phyloP scores from a whole-genome alignment of 2,113 vertebrate species.

The Pangasianodon hypophthalmus region DNA sequence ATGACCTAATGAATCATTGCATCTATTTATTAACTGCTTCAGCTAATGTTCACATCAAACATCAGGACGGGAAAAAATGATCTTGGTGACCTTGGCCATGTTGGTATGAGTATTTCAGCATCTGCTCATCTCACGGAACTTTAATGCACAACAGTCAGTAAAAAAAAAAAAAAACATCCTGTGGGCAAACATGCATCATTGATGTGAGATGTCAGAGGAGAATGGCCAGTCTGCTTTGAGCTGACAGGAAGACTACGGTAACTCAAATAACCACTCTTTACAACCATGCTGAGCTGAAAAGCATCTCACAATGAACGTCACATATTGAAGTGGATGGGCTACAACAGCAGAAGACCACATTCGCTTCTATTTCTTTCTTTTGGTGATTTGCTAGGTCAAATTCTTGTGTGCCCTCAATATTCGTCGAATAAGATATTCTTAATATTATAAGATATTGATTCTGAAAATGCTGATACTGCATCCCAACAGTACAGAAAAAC shows the following conservation, averaged over 20 bases:
- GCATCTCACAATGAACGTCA: not conserved
- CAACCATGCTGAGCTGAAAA: not conserved
- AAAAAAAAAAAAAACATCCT: not conserved
- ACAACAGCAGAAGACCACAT: not conserved
- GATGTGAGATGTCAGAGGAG: not conserved
- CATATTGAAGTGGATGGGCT: not conserved
- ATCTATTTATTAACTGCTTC: not conserved
- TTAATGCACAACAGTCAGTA: not conserved
- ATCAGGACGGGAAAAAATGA: not conserved
- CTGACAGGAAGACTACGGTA: not conserved
- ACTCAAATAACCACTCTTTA: not conserved
- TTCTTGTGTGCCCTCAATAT: not conserved
- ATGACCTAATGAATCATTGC: not conserved
- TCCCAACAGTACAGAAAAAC: not conserved
- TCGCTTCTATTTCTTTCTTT: not conserved
- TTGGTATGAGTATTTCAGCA: not conserved
- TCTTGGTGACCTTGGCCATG: not conserved
- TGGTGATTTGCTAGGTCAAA: not conserved
- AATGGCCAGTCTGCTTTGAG: not conserved
- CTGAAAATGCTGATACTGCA: slow-evolving; percentile 8
- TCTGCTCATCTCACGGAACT: not conserved
- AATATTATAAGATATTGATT: not conserved
- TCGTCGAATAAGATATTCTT: not conserved
- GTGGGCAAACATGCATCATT: not conserved
- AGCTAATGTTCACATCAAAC: not conserved